Conservation (phyloP, 2,113 vertebrate species). For the Terrapene triunguis region DNA sequence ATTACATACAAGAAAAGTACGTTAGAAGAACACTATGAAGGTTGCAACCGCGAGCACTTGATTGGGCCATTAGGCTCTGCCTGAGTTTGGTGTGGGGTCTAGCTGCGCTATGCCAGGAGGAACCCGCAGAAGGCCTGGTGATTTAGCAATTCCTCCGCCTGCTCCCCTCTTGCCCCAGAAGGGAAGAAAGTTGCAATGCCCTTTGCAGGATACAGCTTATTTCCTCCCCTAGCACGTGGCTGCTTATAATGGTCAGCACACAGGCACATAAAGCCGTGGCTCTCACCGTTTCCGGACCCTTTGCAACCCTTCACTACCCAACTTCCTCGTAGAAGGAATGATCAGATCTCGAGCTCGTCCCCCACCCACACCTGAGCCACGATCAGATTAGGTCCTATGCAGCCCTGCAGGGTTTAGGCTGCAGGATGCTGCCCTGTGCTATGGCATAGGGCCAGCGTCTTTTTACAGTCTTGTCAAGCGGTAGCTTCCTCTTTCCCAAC, state of each 20-base stretch:
- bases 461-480: background rate
- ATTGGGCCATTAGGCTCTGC: background rate
- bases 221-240: background rate
- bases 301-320: background rate
- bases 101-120: background rate
- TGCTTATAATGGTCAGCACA: background rate
- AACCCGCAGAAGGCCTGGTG: background rate
- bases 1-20: background rate
- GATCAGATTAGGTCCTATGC: background rate
- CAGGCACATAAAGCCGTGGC: background rate
- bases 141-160: background rate
- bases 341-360: background rate
- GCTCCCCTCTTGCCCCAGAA: background rate
- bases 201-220: background rate
- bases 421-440: background rate
- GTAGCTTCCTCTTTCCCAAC: conserved; percentile 26
- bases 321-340: background rate
- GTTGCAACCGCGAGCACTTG: background rate
- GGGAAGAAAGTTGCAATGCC: background rate
- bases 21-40: background rate
- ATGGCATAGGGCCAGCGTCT: background rate
- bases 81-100: background rate
- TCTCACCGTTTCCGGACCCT: background rate
- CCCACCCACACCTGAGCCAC: accelerated
- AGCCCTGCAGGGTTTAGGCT: background rate